Evolutionary conservation across 2,797 vertebrate genomes (phyloP).

Genomic region (Acanthopagrus latus): DNA sequence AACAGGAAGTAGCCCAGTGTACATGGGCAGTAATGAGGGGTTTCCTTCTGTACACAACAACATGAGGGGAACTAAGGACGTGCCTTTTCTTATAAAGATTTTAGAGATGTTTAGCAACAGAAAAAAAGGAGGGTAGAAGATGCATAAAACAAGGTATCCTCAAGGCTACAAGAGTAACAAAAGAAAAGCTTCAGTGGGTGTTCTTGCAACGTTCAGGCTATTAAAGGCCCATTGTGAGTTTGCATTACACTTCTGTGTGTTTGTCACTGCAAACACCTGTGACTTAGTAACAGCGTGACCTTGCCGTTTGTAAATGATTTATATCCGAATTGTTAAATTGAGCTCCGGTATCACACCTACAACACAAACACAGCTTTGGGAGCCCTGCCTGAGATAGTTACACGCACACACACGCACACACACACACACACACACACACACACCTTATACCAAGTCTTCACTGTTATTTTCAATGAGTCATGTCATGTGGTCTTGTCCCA

Average conservation of each 20-base stretch:
- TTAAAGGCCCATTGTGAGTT: conserved; percentile 30
- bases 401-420: conserved; percentile 5
- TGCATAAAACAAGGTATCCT: neutral
- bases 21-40: conserved; percentile 74
- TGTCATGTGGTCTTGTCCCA: no score
- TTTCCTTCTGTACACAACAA: conserved; percentile 80
- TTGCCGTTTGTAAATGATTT: conserved; percentile 56
- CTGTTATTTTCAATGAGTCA: no score
- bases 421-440: conserved; percentile 4
- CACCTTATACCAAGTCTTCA: neutral
- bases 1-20: conserved; percentile 80
- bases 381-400: conserved; percentile 4
- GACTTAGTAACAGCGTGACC: conserved; percentile 40
- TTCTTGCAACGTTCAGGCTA: conserved; percentile 26
- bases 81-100: conserved; percentile 25
- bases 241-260: conserved; percentile 42
- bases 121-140: conserved; percentile 1
- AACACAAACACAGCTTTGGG: conserved; percentile 56
- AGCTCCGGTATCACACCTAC: conserved; percentile 48
- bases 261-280: conserved; percentile 46
- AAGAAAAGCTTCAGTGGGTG: conserved; percentile 4
- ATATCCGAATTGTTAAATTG: conserved; percentile 42
- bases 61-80: conserved; percentile 33
- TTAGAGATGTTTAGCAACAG: conserved; percentile 34
- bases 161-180: neutral